Evolutionary conservation across 2,113 vertebrate genomes (phyloP), one percentile per base, ranked within the genome.

Genomic region (Anthoscopus minutus): DNA sequence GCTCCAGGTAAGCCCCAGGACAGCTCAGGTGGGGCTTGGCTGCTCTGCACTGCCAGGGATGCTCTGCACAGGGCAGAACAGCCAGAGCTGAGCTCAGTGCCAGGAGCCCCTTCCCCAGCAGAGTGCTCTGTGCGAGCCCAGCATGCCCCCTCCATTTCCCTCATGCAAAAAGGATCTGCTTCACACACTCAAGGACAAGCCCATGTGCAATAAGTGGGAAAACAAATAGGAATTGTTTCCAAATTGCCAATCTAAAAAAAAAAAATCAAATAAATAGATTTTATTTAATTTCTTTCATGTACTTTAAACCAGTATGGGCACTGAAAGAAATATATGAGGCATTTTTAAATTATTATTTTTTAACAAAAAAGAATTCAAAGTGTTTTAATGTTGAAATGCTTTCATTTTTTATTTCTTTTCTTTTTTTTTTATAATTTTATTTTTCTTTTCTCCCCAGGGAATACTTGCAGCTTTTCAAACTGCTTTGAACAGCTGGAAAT

Each of bases 91-190:
- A 33, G 62, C 20, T 45, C 76, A 35, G 33, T 37, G 11, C 69
- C 48, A 12, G 69, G 7, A 18, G 17, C 37, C 2, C 25, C 16
- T 21, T 25, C 7, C 1, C 0, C 57, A 22, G 37, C 9, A 6
- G 19, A 40, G 57, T 0, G 33, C 1, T 1, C 8, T 18, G 20
- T 4, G n/a, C 21, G 21, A 8, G 24, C 64, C 57, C 23, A 6
- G 11, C 0, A 2, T 4, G 20, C 24, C 21, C 17, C n/a, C 31
- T 65, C 24, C 31, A 27, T 33, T 14, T 17, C 51, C 17, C 27
- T 57, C 17, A 0, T 22, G 21, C 31, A 7, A 61, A 48, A 61
- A 33, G n/a, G 22, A 24, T 19, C n/a, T 33, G 27, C 50, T 51
- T 35, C 56, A 40, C n/a, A 14, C 11, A 1, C 35, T 33, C 18